Percentiles rank a stretch among this genome's conserved stretches.
Evolutionary conservation across 2,113 vertebrate genomes (phyloP).

Genomic region (Spea bombifrons): DNA sequence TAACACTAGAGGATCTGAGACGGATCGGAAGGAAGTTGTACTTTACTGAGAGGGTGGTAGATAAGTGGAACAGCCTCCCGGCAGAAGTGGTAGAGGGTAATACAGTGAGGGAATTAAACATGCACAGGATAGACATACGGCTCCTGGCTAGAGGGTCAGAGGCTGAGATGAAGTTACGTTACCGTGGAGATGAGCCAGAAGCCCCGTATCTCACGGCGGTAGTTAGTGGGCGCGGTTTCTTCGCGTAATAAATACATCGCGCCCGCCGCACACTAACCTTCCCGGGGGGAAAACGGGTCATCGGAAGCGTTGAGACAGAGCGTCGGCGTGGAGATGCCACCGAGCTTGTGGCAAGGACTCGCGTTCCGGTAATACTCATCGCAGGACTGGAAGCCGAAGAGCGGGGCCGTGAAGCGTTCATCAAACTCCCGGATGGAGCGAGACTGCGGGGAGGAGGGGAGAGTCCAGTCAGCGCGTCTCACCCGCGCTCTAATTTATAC

Average conservation of each 20-base stretch:
- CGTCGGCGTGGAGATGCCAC: conserved; percentile 64
- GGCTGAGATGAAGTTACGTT: background rate
- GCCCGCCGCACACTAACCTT: conserved; percentile 54
- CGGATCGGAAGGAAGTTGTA: too few relatives aligned
- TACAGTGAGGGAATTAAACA: too few relatives aligned
- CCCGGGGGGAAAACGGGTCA: conserved; percentile 75
- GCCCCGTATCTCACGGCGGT: too few relatives aligned
- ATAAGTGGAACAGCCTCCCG: too few relatives aligned
- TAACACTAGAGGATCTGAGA: too few relatives aligned
- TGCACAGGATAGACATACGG: too few relatives aligned
- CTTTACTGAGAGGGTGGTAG: too few relatives aligned
- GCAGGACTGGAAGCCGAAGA: conserved; percentile 74
- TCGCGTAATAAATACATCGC: too few relatives aligned
- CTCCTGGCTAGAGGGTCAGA: background rate
- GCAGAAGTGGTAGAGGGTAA: too few relatives aligned
- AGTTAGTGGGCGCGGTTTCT: too few relatives aligned
- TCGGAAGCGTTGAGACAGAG: conserved; percentile 79
- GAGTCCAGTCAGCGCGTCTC: background rate
- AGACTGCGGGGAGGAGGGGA: conserved; percentile 57
- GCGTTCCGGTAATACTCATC: conserved; percentile 69
- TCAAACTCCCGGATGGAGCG: conserved; percentile 74
- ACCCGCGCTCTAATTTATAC: too few relatives aligned
- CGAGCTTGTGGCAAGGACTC: conserved; percentile 70
- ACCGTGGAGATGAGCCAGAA: background rate
- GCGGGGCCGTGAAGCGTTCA: conserved; percentile 69